Conservation (phyloP, 2,113 vertebrate species). For the Sialia sialis region DNA sequence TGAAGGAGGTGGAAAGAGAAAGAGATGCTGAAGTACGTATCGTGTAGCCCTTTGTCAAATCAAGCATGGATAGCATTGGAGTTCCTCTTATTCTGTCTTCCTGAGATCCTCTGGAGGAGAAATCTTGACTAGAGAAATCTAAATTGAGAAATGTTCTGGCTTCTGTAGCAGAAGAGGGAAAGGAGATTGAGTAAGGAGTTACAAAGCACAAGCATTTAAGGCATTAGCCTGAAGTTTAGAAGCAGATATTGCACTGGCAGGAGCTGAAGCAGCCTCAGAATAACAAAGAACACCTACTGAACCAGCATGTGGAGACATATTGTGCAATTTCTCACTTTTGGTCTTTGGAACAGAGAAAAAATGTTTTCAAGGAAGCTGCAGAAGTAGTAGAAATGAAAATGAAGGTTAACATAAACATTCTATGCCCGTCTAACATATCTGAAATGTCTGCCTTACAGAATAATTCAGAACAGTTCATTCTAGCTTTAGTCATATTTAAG, state of each 20-base stretch:
- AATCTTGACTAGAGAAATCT: not conserved
- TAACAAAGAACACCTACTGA: not conserved
- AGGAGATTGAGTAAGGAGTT: not conserved
- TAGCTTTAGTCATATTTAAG: not conserved
- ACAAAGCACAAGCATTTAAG: not conserved
- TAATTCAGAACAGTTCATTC: not conserved
- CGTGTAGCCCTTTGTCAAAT: not conserved
- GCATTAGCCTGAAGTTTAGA: not conserved
- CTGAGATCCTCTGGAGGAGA: not conserved
- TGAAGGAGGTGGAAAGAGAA: not conserved
- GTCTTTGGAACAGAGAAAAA: not conserved
- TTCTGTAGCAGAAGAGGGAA: not conserved
- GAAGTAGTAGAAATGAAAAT: not conserved
- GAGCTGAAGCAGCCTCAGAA: not conserved
- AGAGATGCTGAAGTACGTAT: not conserved
- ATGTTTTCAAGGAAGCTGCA: not conserved
- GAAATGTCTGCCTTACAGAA: not conserved
- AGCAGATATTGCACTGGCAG: not conserved
- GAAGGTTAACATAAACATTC: not conserved
- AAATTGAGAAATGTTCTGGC: not conserved
- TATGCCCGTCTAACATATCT: not conserved
- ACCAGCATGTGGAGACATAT: not conserved
- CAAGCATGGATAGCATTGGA: not conserved
- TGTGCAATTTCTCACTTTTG: not conserved
- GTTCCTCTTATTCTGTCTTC: not conserved